Evolutionary conservation across 1,140 invertebrate genomes (phyloP).

Genomic region (Trypoxylus dichotomus): DNA sequence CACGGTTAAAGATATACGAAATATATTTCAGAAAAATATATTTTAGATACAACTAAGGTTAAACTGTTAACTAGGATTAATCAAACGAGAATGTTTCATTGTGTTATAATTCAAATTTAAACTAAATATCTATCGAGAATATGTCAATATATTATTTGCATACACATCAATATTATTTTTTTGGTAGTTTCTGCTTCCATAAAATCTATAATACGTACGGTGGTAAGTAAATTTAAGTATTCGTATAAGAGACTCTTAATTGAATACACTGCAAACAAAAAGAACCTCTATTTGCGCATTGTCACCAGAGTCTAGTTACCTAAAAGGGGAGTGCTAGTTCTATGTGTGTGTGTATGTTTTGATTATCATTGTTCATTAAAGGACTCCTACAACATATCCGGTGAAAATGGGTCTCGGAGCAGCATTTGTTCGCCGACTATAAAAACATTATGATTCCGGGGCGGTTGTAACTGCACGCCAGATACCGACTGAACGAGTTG

Average conservation of each 20-base stretch:
- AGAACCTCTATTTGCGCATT: neutral
- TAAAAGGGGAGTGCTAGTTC: conserved; percentile 10
- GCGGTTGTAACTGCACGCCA: conserved; percentile 49
- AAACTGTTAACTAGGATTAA: too few species aligned
- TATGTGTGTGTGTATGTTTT: conserved; percentile 29
- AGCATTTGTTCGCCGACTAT: conserved; percentile 38
- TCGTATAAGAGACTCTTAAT: neutral
- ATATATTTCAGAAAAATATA: too few species aligned
- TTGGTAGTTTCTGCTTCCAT: too few species aligned
- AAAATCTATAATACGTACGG: too few species aligned
- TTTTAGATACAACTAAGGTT: too few species aligned
- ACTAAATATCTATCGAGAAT: too few species aligned
- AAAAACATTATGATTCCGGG: conserved; percentile 50
- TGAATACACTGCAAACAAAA: neutral
- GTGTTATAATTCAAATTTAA: too few species aligned
- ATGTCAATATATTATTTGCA: too few species aligned
- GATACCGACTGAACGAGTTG: conserved; percentile 34
- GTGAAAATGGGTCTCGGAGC: conserved; percentile 15
- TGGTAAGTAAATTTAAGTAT: neutral
- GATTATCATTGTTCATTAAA: conserved; percentile 41
- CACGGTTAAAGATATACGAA: too few species aligned
- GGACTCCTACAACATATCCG: conserved; percentile 22
- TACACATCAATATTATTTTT: too few species aligned
- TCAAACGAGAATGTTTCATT: too few species aligned
- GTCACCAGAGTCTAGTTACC: neutral